Base-by-base conservation (phyloP, 2,797 vertebrate genomes). In the Hippoglossus hippoglossus region DNA sequence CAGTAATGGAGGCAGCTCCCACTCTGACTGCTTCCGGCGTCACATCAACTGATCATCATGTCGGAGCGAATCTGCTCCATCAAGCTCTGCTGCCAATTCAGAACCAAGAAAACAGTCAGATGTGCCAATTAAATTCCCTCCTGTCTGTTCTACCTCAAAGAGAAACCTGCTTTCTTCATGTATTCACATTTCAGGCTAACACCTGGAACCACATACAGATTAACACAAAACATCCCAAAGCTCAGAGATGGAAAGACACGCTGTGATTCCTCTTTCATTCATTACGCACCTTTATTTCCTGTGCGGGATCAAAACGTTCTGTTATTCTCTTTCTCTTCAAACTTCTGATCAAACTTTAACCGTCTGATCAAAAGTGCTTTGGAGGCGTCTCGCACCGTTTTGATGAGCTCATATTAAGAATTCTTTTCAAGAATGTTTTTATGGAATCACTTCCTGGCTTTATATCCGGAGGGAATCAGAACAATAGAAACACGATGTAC, bases 261-360 rank as follows among this genome's bases (percentile, higher is more conserved):
- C 56, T 62, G 53, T 66, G 71, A 77, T 71, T 83, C 69, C 12
- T 68, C 62, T 75, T 75, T 81, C 77, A 71, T 81, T 81, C 80
- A 78, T 78, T 54, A 64, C 22, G 58, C 67, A 19, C 50, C 71
- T 83, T 84, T 52, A 77, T 79, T 85, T 76, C 49, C 73, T 86
- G 76, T 76, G 46, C 41, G 4, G 8, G 78, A 82, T 89, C 78
- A 83, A 76, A 77, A 77, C 24, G 62, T 71, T 77, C 24, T 26
- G 36, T 65, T 79, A 26, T 80, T 83, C 68, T 44, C 28, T 67
- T 56, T 69, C 66, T 34, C 22, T 1, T n/a, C 69, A 74, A 22
- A 55, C 71, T 28, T 81, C 72, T 81, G 79, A 87, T 87, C 75
- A 80, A 80, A 84, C 77, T 75, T 80, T 75, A 84, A 78, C 47